A percentile compares a stretch with the other conserved stretches of the same genome.
Evolutionary conservation across 2,888 invertebrate genomes (phyloP).

Genomic region (Synanthedon tipuliformis): DNA sequence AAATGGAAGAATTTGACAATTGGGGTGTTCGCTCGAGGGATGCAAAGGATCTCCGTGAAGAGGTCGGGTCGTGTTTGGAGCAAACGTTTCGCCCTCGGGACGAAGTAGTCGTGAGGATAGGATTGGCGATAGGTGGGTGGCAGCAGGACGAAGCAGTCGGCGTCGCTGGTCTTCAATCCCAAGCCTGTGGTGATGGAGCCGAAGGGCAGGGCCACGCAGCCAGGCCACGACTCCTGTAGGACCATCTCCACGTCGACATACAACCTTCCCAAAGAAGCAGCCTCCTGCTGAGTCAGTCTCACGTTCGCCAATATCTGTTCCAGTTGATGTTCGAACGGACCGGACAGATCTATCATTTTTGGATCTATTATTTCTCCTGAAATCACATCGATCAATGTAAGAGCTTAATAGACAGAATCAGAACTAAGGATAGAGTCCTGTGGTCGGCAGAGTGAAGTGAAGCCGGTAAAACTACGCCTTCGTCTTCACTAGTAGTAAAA

Average conservation of each 20-base stretch:
- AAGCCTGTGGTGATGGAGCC: conserved; percentile 81
- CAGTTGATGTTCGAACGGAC: conserved; percentile 51
- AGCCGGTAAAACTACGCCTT: too few relatives aligned
- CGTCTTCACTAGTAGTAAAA: too few relatives aligned
- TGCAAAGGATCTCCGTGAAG: conserved; percentile 72
- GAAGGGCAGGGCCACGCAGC: conserved; percentile 67
- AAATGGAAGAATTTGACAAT: conserved; percentile 79
- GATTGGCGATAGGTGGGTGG: conserved; percentile 10
- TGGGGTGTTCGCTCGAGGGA: conserved; percentile 80
- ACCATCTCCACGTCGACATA: conserved; percentile 51
- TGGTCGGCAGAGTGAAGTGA: too few relatives aligned
- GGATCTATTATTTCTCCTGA: conserved; percentile 30
- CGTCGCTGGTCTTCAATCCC: conserved; percentile 77
- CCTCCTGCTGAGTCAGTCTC: conserved; percentile 41
- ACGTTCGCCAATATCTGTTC: conserved; percentile 33
- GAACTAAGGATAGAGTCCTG: too few relatives aligned
- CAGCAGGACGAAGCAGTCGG: conserved; percentile 75
- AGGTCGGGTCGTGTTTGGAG: conserved; percentile 39
- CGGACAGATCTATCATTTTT: conserved; percentile 26
- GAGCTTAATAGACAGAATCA: too few relatives aligned
- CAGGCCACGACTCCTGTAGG: conserved; percentile 47
- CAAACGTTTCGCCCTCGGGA: conserved; percentile 31
- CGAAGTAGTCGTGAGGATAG: conserved; percentile 8
- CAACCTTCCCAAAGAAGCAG: conserved; percentile 32
- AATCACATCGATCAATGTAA: background rate